Base-by-base conservation (phyloP, 2,888 invertebrate genomes). In the Norana najaformis region DNA sequence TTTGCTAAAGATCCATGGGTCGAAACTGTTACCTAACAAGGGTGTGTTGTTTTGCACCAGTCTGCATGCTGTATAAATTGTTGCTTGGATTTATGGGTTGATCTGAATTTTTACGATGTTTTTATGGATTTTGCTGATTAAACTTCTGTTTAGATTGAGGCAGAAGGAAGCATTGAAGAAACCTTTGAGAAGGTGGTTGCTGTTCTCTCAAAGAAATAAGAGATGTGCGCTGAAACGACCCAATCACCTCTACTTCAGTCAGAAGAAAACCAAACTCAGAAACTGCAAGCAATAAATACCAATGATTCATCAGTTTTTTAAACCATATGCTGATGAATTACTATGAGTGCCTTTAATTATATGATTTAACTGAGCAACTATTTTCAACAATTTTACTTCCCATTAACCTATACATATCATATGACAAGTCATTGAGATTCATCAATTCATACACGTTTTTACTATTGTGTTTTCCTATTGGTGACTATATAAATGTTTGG, bases 161-260 rank as follows among this genome's bases (percentile, higher is more conserved):
- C 97, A 0, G 97, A 98, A 94, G 96, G 96, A 90, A 93, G 95
- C 0, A 96, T 97, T 0, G 97, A 98, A 90, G 96, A 96, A 18
- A 97, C 98, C 93, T 98, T 98, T 94, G 94, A 93, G 0, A 96
- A 97, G 93, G 94, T 94, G 8, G 69, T 69, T n/a, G 69, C 69
- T n/a, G 16, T 69, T n/a, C 30, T 69, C 69, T n/a, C 69, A 8
- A 69, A 69, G 30, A 11, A 13, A 69, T 69, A 69, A n/a, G 11
- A 69, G n/a, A n/a, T 11, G 16, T n/a, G 30, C 30, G n/a, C 69
- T 69, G 69, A 30, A n/a, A n/a, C 69, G n/a, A 69, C 53, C 69
- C n/a, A 69, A n/a, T 69, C 69, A 69, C 69, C 8, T 4, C n/a
- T 0, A 69, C 13, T 69, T 8, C n/a, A 13, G 30, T 69, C 69